Conservation (phyloP, 2,797 vertebrate species). For the Mus spretus region DNA sequence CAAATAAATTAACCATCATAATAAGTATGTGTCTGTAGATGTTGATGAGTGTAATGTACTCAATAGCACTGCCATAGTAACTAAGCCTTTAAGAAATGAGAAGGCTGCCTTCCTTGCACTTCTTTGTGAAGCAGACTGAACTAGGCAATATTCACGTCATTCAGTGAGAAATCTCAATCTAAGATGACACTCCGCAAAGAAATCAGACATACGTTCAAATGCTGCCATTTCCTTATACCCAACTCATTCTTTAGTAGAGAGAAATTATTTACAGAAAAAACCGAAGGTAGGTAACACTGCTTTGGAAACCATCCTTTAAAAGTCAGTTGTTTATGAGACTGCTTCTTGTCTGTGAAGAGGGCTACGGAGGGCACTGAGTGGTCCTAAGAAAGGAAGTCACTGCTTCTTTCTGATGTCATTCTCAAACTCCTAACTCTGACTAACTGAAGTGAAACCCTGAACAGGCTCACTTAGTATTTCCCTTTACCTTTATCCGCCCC, state of each 20-base stretch:
- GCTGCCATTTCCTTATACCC: not conserved
- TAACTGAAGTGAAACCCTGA: conserved; percentile 39
- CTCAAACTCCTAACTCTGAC: not conserved
- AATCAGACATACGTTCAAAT: not conserved
- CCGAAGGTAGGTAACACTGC: not conserved
- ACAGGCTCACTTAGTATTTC: not conserved
- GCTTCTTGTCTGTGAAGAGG: not conserved
- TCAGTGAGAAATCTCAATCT: conserved; percentile 7
- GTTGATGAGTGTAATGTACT: not conserved
- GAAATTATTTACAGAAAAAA: conserved; percentile 34
- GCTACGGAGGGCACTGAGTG: not conserved
- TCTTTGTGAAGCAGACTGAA: not conserved
- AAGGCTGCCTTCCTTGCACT: not conserved
- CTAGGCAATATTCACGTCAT: not conserved
- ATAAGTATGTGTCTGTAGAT: not conserved
- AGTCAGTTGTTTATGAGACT: not conserved
- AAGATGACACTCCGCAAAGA: not conserved
- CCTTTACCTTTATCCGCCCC: conserved; percentile 71
- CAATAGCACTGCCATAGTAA: not conserved
- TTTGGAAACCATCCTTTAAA: not conserved
- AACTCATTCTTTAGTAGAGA: conserved; percentile 42
- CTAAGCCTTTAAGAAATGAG: conserved; percentile 25
- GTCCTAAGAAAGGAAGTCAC: conserved; percentile 11
- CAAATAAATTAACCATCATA: conserved; percentile 63
- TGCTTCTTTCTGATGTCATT: conserved; percentile 33